Evolutionary conservation across 2,888 invertebrate genomes (phyloP).

Genomic region (Ashinkailepas kermadecensis): DNA sequence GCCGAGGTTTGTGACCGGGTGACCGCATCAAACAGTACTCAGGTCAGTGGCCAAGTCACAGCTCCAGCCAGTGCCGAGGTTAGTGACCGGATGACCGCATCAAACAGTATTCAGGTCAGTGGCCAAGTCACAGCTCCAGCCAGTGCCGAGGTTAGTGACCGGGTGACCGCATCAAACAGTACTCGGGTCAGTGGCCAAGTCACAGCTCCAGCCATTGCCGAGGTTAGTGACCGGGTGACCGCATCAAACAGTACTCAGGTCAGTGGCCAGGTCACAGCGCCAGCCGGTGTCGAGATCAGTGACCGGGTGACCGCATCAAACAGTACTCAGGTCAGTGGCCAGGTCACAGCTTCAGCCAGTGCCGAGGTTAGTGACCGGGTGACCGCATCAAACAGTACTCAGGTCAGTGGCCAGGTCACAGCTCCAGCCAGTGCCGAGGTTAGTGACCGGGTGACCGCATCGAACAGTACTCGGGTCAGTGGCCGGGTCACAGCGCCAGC

Average conservation of each 20-base stretch:
- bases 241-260: no score
- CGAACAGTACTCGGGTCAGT: slow-evolving; percentile 11
- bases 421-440: neutral
- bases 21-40: slow-evolving; percentile 13
- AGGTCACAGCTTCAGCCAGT: neutral
- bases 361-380: no score
- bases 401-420: neutral
- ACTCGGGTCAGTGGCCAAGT: neutral
- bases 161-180: slow-evolving; percentile 4
- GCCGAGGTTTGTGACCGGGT: neutral
- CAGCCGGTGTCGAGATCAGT: no score
- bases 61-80: neutral
- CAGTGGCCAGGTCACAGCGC: neutral
- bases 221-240: no score
- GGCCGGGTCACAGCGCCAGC: neutral
- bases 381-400: slow-evolving; percentile 10
- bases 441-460: neutral
- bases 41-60: neutral
- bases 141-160: neutral
- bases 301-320: slow-evolving; percentile 15
- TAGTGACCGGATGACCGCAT: no score
- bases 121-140: neutral
- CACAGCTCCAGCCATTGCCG: neutral
- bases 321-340: slow-evolving; percentile 6
- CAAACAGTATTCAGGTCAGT: no score